Evolutionary conservation across 1,140 invertebrate genomes (phyloP), one percentile per base, ranked within the genome.

Genomic region (Zaprionus davidi): DNA sequence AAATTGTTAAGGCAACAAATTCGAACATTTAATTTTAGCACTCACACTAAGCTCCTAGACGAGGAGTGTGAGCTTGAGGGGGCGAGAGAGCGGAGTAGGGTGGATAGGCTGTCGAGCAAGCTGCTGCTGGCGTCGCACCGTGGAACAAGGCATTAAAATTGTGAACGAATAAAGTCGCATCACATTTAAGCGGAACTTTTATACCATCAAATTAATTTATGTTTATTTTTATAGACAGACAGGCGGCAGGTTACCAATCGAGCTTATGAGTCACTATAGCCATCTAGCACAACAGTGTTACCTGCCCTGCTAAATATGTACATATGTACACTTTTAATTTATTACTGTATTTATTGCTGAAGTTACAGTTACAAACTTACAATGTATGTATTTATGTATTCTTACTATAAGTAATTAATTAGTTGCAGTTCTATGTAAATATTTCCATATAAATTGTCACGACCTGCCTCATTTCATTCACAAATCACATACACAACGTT

Each of bases 11-110:
- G 65, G 64, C 73, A 70, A 88, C 81, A 78, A 84, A 87, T 87
- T 87, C 88, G 70, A 87, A 88, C 83, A 88, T 87, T 87, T 87
- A 88, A 87, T 87, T 87, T 87, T 87, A 87, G 83, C 82, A 84
- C 78, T 71, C 60, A 41, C 69, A 65, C 13, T 41, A 20, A 64
- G 68, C 67, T 60, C 9, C 6, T 38, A 26, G 20, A 56, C n/a
- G 66, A 57, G 51, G 46, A 31, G 55, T 22, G 15, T 12, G 34
- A 34, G 55, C 26, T 55, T 24, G 59, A 34, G 20, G 24, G 20
- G 31, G 44, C 2, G 26, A 34, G 26, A 34, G 66, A 22, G 12
- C 41, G 44, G 53, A 28, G 72, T 36, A 56, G 38, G 31, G 72
- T 26, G 58, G 12, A 11, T 49, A 63, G 44, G 44, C 56, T 44